These are phyloP conservation scores for Heliconius aoede DNA, from an alignment of 2,888 invertebrate species.

Conservation along the genomic window DNA sequence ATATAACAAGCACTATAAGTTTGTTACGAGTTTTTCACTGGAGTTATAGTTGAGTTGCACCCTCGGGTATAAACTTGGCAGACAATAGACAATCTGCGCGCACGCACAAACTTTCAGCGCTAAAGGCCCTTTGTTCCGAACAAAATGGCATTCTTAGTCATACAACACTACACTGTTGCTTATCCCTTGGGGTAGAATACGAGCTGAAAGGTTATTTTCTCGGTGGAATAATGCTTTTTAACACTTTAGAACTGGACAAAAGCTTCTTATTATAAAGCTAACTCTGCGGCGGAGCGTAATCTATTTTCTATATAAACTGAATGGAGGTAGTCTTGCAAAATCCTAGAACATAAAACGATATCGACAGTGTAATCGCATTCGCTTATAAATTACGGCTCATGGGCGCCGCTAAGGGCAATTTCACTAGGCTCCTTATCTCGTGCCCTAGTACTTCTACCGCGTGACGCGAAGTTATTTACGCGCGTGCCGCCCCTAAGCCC, in stretches of 20 bases:
- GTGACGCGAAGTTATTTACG: conserved; percentile 81
- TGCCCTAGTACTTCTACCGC: conserved; percentile 60
- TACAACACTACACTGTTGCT: conserved; percentile 52
- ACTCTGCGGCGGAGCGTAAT: conserved; percentile 5
- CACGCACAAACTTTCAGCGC: conserved; percentile 60
- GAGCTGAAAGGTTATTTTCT: conserved; percentile 25
- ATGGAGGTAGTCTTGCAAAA: conserved; percentile 9
- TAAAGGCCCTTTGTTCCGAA: conserved; percentile 69
- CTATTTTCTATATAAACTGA: conserved; percentile 24
- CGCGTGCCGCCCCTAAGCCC: conserved; percentile 80
- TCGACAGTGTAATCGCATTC: conserved; percentile 38
- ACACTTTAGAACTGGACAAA: conserved; percentile 18
- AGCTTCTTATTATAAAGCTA: conserved; percentile 18
- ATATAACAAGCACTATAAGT: conserved; percentile 33
- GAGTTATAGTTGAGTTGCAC: conserved; percentile 34
- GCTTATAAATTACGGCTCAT: conserved; percentile 43
- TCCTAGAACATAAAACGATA: conserved; percentile 30
- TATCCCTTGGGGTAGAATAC: conserved; percentile 52
- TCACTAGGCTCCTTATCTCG: conserved; percentile 74
- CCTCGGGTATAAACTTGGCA: conserved; percentile 47
- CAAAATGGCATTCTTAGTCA: conserved; percentile 70
- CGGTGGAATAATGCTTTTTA: conserved; percentile 23
- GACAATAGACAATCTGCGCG: conserved; percentile 60
- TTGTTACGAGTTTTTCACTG: conserved; percentile 39
- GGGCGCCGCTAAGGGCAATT: conserved; percentile 65